Conservation (phyloP, 2,797 vertebrate genomes). For the Halcyon smyrnensis region DNA sequence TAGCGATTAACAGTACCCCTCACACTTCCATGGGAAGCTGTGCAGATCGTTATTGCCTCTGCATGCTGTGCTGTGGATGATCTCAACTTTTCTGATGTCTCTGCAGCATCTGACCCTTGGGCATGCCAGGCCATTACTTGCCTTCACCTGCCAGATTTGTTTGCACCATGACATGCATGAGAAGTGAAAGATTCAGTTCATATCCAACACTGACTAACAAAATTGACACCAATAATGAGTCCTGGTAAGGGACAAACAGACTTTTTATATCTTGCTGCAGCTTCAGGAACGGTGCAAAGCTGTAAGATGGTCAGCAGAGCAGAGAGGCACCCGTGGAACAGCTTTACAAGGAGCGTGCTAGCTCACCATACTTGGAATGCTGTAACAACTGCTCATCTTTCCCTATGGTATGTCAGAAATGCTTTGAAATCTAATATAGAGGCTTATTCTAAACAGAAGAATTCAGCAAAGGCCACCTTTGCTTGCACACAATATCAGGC, state of each 20-base stretch:
- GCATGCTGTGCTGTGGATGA: neutral
- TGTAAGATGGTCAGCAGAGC: neutral
- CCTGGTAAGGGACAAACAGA: neutral
- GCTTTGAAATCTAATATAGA: neutral
- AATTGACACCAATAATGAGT: neutral
- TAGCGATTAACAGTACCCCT: neutral
- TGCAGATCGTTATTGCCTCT: neutral
- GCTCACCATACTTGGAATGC: neutral
- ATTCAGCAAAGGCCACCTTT: neutral
- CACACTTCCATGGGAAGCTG: neutral
- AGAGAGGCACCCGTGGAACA: too few species aligned
- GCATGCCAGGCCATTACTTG: neutral
- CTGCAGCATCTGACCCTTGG: neutral
- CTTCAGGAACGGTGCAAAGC: neutral
- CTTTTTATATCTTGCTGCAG: neutral
- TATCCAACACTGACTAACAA: neutral
- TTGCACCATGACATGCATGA: accelerated
- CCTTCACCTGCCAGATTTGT: neutral
- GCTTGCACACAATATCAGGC: neutral
- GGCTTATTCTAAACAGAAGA: neutral
- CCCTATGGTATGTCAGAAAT: neutral
- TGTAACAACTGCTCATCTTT: neutral
- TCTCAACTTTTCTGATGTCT: neutral
- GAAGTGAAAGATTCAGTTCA: neutral
- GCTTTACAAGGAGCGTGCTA: neutral